Base-by-base conservation (phyloP, 2,888 invertebrate species). In the Stratiomys singularior region DNA sequence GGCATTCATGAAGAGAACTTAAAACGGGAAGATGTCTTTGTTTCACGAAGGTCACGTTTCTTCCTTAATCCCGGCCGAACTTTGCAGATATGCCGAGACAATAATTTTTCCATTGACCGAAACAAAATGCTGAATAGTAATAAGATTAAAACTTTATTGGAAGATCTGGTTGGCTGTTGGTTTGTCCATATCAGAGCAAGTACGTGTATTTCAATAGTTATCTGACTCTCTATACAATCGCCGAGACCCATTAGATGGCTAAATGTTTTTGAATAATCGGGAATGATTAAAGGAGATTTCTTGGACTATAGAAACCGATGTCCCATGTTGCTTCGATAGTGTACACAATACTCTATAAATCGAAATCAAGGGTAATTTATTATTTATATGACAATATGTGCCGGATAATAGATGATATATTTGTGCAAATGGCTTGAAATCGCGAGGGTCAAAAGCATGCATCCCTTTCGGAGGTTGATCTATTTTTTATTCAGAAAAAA, bases 41-140 rank as follows among this genome's bases (percentile, higher is more conserved):
- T 72, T 72, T 72, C 71, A 72, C 52, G 71, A 72, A 72, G 56
- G 71, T 72, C 71, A 72, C 71, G 71, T 72, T 72, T 72, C 30
- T 72, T 56, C 56, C 71, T 52, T 52, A 72, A 72, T 52, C 56
- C 71, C 71, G 71, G n/a, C 71, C 21, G 18, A 66, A 66, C 44
- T 37, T 66, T 66, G 66, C 30, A 66, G 28, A 28, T 30, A 23
- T 18, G 28, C 28, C 37, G 30, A 30, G 37, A 66, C 66, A 66
- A 66, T 66, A 30, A 66, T 66, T 66, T 44, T 15, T 66, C 30
- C 66, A 30, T 44, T 66, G 44, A 15, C 37, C 44, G 18, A 66
- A 66, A 66, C 44, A 37, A 37, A 37, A 30, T 66, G n/a, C 18
- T 30, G 44, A 66, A 66, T 66, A 7, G 66, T 11, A 37, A 66